A percentile compares a stretch with the other conserved stretches of the same genome.
phyloP scores from a whole-genome alignment of 2,797 vertebrate genomes.

The Sebastes matsubarae region DNA sequence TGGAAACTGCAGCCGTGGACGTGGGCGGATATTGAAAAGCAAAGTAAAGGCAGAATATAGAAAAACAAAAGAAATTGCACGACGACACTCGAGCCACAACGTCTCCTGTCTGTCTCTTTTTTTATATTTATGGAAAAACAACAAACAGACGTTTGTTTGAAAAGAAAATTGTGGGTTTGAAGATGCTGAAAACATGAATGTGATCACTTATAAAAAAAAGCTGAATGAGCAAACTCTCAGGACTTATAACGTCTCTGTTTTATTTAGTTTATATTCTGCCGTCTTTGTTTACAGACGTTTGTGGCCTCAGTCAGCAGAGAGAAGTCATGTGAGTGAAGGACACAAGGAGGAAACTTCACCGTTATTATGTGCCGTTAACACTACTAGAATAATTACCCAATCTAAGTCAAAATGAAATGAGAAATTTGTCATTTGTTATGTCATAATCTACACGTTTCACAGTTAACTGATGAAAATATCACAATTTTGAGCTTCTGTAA shows the following conservation, averaged over 20 bases:
- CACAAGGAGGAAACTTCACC: not conserved
- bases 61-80: not conserved
- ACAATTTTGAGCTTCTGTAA: not conserved
- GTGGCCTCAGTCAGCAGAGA: not conserved
- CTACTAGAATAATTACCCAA: not conserved
- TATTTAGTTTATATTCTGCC: not conserved
- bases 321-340: not conserved
- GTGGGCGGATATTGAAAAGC: not conserved
- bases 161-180: slow-evolving; percentile 7
- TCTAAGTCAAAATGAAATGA: not conserved
- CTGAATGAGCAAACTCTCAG: not conserved
- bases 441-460: not conserved
- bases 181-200: slow-evolving; percentile 5
- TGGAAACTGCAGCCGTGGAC: slow-evolving; percentile 35
- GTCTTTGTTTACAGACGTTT: not conserved
- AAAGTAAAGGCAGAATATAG: not conserved
- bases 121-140: not conserved
- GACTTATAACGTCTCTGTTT: not conserved
- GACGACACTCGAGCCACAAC: not conserved
- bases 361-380: no score
- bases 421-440: not conserved
- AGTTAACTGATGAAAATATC: not conserved
- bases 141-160: slow-evolving; percentile 6
- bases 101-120: not conserved
- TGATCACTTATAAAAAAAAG: not conserved